Conservation (phyloP, 2,888 invertebrate genomes). For the Watsonalla cultraria region DNA sequence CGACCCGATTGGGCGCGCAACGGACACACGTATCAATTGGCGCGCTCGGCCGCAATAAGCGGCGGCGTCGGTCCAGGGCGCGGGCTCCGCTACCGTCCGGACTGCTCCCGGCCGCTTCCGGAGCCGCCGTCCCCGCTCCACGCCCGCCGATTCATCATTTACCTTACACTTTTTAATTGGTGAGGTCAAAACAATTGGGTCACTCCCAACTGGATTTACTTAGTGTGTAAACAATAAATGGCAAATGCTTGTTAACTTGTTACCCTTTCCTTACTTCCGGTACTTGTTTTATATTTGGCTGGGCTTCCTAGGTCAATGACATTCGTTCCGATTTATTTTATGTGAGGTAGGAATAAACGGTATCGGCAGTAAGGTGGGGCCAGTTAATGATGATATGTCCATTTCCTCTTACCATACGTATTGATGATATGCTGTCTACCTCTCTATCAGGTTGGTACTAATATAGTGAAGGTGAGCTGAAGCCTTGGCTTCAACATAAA, state of each 20-base stretch:
- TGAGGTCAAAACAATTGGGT: constrained; percentile 75
- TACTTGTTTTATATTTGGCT: constrained; percentile 9
- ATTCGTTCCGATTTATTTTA: constrained; percentile 5
- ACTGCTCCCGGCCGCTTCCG: constrained; percentile 56
- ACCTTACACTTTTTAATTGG: constrained; percentile 76
- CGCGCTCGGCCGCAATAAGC: constrained; percentile 65
- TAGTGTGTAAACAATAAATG: constrained; percentile 33
- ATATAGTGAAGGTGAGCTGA: too few relatives aligned
- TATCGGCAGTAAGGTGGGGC: too few relatives aligned
- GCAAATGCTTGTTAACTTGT: constrained; percentile 36
- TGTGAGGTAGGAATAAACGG: too few relatives aligned
- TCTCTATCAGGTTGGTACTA: too few relatives aligned
- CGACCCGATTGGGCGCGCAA: constrained; percentile 51
- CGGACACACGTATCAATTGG: constrained; percentile 75
- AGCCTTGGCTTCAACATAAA: too few relatives aligned
- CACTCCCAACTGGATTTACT: constrained; percentile 56
- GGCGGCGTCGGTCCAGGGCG: constrained; percentile 53
- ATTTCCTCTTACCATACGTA: too few relatives aligned
- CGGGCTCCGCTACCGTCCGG: constrained; percentile 55
- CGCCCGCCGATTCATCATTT: constrained; percentile 46
- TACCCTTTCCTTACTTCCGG: constrained; percentile 32
- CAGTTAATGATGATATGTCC: too few relatives aligned
- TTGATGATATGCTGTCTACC: too few relatives aligned
- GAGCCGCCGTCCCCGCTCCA: constrained; percentile 45
- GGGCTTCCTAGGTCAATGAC: not conserved